phyloP scores from a whole-genome alignment of 2,888 invertebrate species.

The Caenorhabditis sp. region DNA sequence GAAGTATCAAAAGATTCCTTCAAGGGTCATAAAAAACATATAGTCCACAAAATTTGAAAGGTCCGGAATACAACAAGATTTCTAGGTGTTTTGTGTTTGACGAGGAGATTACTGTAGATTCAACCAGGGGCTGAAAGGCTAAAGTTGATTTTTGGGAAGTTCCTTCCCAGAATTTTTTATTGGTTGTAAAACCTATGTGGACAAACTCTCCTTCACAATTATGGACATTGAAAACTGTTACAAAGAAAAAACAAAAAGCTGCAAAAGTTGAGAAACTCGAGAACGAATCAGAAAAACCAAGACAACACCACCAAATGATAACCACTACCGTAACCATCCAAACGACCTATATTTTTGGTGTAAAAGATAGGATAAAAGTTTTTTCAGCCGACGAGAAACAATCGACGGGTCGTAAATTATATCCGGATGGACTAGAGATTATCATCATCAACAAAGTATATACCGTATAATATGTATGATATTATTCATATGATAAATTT shows the following conservation, averaged over 20 bases:
- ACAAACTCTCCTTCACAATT: too few species aligned
- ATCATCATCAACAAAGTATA: background rate
- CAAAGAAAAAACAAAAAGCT: background rate
- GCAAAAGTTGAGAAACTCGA: background rate
- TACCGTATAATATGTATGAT: background rate
- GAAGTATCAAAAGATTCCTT: too few species aligned
- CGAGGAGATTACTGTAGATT: too few species aligned
- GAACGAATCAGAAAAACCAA: background rate
- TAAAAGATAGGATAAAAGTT: background rate
- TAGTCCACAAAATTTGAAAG: too few species aligned
- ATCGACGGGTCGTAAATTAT: background rate
- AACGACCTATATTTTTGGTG: slow-evolving; percentile 1
- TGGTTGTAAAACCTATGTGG: too few species aligned
- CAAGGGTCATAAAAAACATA: too few species aligned
- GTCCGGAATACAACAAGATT: too few species aligned
- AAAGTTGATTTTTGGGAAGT: too few species aligned
- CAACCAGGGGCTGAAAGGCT: too few species aligned
- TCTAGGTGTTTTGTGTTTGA: too few species aligned
- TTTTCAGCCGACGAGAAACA: background rate
- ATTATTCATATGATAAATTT: background rate
- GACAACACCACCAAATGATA: background rate
- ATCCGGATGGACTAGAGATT: background rate
- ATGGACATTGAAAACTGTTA: too few species aligned
- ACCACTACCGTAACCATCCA: background rate
- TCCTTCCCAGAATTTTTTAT: too few species aligned